phyloP scores from a whole-genome alignment of 2,113 vertebrate genomes.

The Elephas maximus region DNA sequence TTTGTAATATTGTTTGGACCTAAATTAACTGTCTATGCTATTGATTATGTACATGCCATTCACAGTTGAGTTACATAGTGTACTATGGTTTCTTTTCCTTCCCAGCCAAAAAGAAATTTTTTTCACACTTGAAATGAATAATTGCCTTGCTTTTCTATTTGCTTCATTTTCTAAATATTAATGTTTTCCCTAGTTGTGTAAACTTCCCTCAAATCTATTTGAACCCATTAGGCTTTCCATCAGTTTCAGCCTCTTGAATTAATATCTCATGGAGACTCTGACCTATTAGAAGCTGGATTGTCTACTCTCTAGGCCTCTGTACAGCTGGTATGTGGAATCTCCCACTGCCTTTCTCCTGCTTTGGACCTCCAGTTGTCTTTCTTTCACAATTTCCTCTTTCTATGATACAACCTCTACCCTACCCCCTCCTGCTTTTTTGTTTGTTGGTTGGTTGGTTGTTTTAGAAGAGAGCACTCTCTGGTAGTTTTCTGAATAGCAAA shows the following conservation, averaged over 20 bases:
- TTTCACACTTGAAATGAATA: neutral
- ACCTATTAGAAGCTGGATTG: neutral
- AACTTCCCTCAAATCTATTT: neutral
- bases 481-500: neutral
- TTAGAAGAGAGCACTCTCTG: neutral
- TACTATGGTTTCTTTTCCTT: conserved; percentile 1
- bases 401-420: neutral
- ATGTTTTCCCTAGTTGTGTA: neutral
- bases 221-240: neutral
- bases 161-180: conserved; percentile 27
- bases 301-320: too few relatives aligned
- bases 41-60: neutral
- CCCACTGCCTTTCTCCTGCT: neutral
- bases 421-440: neutral
- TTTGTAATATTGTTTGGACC: conserved; percentile 21
- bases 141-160: conserved; percentile 53
- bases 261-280: neutral
- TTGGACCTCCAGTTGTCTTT: neutral
- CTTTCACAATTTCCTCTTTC: neutral
- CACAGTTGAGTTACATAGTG: neutral
- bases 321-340: neutral
- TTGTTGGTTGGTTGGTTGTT: neutral
- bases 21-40: neutral
- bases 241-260: neutral
- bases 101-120: neutral